Evolutionary conservation across 2,888 invertebrate genomes (phyloP), one percentile per base, ranked within the genome.

Genomic region (Lasioglossum calceatum): DNA sequence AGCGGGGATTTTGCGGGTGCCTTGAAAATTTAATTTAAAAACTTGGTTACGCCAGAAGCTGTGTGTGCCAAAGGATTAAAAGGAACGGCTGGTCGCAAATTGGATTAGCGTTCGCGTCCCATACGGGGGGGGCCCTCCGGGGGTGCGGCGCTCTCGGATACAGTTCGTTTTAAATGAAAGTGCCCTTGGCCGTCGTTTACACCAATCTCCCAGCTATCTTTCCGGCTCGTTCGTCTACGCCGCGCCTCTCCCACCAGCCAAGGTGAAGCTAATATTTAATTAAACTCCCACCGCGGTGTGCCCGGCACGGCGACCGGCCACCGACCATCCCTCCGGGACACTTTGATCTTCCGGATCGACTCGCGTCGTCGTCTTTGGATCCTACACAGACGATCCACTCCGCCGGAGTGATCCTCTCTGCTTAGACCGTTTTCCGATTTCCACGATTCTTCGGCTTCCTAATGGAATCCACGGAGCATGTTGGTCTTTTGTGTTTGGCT

Each of bases 51-150:
- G 81, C 77, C 77, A 67, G 83, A 61, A 77, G 70, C 77, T 85
- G 87, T 78, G 84, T 74, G 87, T 75, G 82, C 81, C 91, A 91
- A 93, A 93, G 93, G 91, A 89, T 90, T 90, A 91, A 91, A 67
- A 92, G 90, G 91, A 89, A 86, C 90, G 88, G 89, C 86, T 88
- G 89, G 91, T 90, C 91, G 89, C 89, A 91, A 93, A 93, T 93
- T 92, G 91, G 92, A 91, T 93, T 93, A 92, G 88, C 89, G 87
- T 84, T 36, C 87, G 89, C 75, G 88, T 86, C 82, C 76, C 79
- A 71, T 79, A 67, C 84, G 36, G 16, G 27, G 27, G 27, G 47
- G 47, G 61, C 78, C 42, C 79, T 23, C 14, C 32, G 73, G 73
- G 36, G 82, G 79, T 39, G 32, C 44, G 61, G 27, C 61, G 27